Base-by-base conservation (phyloP, 2,113 vertebrate species). In the Pelobates fuscus region DNA sequence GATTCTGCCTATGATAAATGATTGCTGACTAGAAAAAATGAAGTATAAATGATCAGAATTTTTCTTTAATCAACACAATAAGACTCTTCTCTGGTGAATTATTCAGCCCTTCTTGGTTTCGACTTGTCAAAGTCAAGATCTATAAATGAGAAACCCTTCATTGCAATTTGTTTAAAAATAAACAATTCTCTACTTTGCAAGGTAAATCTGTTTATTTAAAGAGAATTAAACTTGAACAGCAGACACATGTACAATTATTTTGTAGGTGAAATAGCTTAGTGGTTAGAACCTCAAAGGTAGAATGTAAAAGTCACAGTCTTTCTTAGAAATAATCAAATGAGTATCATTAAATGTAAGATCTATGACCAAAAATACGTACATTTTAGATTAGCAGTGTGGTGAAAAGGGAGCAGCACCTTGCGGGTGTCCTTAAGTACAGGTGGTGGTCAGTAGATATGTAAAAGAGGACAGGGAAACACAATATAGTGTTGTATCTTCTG, bases 1-100 rank as follows among this genome's bases (percentile, higher is more conserved):
- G 73, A 68, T 77, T 68, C 23, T 68, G 65, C 27, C 43, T 77
- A 77, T 68, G 73, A 77, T 77, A 77, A 77, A 77, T 68, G 73
- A 77, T 61, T 77, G 64, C 73, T 68, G 73, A 77, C 64, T 68
- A 49, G 55, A 20, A 77, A 77, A 77, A 77, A 77, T 61, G 41
- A 77, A 30, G 27, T 43, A 61, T 44, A 68, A 77, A 68, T 77
- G 73, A 77, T 55, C 73, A 77, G 57, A 68, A 77, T 68, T 68
- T 68, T 20, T 52, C 57, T 68, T 77, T 77, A 77, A 77, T 77
- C 73, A 77, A 68, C 73, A 68, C 41, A 67, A 67, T 61, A 77
- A 43, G 43, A 61, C 60, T 60, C 58, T 68, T 77, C 43, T 76
- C 25, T 49, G 2, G 73, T 77, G 73, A 77, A 68, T 77, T 58